Percentiles rank a stretch among this genome's conserved stretches.
Evolutionary conservation across 1,140 invertebrate species (phyloP).

Genomic region (Periplaneta americana): DNA sequence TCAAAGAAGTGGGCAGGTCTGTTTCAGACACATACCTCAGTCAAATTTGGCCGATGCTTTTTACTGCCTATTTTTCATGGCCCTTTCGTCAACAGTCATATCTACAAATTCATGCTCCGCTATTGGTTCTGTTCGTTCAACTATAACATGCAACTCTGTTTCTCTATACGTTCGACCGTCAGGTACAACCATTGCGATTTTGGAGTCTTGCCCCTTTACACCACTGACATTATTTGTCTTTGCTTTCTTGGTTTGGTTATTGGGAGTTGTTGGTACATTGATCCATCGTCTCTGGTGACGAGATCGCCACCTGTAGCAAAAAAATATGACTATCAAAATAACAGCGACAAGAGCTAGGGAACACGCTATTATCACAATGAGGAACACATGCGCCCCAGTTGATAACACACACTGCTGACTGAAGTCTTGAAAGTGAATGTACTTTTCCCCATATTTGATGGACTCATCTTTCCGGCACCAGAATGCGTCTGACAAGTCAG

Average conservation of each 20-base stretch:
- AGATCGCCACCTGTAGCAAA: background rate
- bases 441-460: background rate
- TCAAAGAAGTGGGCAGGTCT: too few species aligned
- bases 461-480: background rate
- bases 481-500: background rate
- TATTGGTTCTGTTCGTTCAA: conserved; percentile 71
- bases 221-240: background rate
- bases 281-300: background rate
- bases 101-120: background rate
- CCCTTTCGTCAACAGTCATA: background rate
- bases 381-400: background rate
- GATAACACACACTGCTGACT: background rate
- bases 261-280: background rate
- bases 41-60: background rate
- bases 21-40: too few species aligned
- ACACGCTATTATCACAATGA: background rate
- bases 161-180: conserved; percentile 75
- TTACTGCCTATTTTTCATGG: background rate
- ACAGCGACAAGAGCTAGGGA: background rate
- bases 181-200: conserved; percentile 60
- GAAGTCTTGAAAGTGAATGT: conserved; percentile 6
- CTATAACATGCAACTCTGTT: conserved; percentile 77
- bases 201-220: background rate
- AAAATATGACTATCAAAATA: background rate
- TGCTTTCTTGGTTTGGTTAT: background rate